Evolutionary conservation across 2,113 vertebrate genomes (phyloP).

Genomic region (Cephalopterus ornatus): DNA sequence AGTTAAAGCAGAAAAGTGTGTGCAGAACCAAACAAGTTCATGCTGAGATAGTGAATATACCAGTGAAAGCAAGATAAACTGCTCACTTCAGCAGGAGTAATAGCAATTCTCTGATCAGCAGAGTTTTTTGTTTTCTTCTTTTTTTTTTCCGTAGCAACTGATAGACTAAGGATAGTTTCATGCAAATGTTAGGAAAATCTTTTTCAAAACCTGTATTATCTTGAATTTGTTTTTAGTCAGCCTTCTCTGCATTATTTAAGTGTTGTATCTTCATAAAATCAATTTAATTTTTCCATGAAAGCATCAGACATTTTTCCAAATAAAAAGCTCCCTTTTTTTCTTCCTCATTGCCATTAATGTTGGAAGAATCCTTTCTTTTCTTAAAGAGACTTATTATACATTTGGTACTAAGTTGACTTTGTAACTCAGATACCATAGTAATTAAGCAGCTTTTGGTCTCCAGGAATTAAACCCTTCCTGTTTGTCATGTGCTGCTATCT

Average conservation of each 20-base stretch:
- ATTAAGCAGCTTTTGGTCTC: not conserved
- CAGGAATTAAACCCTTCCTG: not conserved
- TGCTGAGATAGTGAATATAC: not conserved
- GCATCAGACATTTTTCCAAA: not conserved
- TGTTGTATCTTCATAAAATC: not conserved
- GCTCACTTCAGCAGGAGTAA: not conserved
- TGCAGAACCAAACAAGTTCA: not conserved
- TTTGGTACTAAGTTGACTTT: not conserved
- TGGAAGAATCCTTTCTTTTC: not conserved
- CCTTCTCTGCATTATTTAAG: not conserved
- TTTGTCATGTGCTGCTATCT: not conserved
- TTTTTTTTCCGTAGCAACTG: not conserved
- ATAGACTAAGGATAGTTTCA: not conserved
- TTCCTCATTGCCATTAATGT: not conserved
- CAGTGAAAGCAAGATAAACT: not conserved
- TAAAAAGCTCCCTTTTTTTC: not conserved
- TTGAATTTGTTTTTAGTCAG: not conserved
- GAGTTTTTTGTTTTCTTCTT: not conserved
- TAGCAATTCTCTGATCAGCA: not conserved
- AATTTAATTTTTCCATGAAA: not conserved
- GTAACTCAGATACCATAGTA: not conserved
- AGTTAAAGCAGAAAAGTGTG: not conserved
- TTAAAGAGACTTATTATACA: fast-evolving
- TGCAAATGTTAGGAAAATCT: not conserved
- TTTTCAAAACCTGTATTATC: not conserved